Evolutionary conservation across 2,113 vertebrate genomes (phyloP).

Genomic region (Gallinago paraguaiae): DNA sequence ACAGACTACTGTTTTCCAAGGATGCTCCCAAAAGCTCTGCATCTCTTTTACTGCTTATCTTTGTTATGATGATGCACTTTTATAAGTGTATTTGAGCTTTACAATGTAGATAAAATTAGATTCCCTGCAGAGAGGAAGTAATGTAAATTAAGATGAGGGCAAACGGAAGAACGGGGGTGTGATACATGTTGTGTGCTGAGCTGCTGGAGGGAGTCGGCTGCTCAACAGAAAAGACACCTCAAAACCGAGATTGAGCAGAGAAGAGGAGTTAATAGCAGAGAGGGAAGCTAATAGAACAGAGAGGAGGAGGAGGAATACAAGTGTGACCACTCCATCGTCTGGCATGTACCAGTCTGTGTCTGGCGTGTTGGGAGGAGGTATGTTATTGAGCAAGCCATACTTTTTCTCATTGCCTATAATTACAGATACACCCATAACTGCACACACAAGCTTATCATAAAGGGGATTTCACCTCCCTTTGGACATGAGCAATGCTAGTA

Average conservation of each 20-base stretch:
- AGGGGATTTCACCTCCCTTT: not conserved
- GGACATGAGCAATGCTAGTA: not conserved
- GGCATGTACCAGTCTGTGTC: not conserved
- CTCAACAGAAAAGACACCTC: not conserved
- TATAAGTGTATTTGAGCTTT: not conserved
- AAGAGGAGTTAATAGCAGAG: not conserved
- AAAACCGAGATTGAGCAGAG: not conserved
- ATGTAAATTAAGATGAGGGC: not conserved
- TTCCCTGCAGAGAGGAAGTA: not conserved
- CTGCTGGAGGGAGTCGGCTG: not conserved
- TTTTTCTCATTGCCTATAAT: not conserved
- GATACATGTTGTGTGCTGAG: not conserved
- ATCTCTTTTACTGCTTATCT: not conserved
- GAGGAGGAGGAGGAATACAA: not conserved
- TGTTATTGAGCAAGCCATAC: not conserved
- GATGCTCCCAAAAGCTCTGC: not conserved
- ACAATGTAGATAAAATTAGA: not conserved
- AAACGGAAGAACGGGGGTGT: accelerated
- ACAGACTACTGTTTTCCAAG: not conserved
- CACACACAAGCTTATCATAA: conserved; percentile 9
- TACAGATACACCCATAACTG: conserved; percentile 10
- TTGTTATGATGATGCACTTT: not conserved
- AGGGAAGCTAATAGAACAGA: not conserved
- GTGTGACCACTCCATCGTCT: not conserved
- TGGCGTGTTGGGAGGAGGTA: not conserved